A percentile compares a stretch with the other conserved stretches of the same genome.
Conservation (phyloP, 2,113 vertebrate species). For the Varanus komodoensis region DNA sequence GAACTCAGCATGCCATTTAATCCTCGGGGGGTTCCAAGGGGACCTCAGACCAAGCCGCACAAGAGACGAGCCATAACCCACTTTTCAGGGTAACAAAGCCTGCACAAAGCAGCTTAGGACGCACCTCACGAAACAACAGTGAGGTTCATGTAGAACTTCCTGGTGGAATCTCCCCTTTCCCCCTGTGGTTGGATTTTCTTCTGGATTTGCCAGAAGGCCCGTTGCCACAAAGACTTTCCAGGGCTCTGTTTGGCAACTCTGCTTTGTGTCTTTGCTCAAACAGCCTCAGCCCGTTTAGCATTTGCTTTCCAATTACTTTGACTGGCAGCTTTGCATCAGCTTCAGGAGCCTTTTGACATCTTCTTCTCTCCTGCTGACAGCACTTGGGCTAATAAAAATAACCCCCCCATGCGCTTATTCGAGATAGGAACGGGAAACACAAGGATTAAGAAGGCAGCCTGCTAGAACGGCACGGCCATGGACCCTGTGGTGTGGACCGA, state of each 20-base stretch:
- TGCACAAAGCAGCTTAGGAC: background rate
- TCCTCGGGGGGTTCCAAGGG: too few species aligned
- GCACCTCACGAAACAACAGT: too few species aligned
- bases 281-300: conserved; percentile 52
- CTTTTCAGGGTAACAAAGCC: background rate
- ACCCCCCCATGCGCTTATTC: conserved; percentile 39
- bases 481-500: background rate
- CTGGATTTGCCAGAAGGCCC: too few species aligned
- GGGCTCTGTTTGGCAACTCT: conserved; percentile 42
- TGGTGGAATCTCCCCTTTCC: background rate
- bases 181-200: background rate
- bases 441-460: background rate
- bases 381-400: conserved; percentile 62
- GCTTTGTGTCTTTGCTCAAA: conserved; percentile 26
- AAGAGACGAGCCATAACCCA: too few species aligned
- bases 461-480: background rate
- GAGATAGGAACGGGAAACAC: background rate
- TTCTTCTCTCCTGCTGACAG: conserved; percentile 53
- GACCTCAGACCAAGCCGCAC: too few species aligned
- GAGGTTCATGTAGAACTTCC: too few species aligned
- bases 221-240: conserved; percentile 42
- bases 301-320: conserved; percentile 64
- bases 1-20: too few species aligned
- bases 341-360: conserved; percentile 55
- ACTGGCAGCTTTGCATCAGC: conserved; percentile 60